These are phyloP conservation scores for Phymanthus crucifer DNA, from an alignment of 92 coral and sea anemone genomes.

Conservation along the genomic window DNA sequence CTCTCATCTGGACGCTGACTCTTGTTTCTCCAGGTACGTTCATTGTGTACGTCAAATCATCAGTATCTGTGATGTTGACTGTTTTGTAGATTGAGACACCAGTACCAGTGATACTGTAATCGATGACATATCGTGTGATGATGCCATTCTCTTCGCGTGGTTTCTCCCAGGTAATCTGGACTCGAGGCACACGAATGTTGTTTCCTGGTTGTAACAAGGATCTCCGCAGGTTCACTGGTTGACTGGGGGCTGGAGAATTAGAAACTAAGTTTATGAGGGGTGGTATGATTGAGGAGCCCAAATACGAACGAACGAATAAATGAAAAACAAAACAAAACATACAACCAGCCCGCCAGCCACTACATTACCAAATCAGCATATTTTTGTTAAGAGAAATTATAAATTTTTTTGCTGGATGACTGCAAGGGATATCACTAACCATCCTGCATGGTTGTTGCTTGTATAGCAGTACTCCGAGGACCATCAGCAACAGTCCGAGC, in stretches of 20 bases:
- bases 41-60: background rate
- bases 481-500: slow-evolving; percentile 10
- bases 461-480: slow-evolving; percentile 6
- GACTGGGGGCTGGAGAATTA: slow-evolving; percentile 10
- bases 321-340: no score
- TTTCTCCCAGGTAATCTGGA: slow-evolving; percentile 16
- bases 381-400: background rate
- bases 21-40: slow-evolving; percentile 2
- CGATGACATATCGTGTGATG: slow-evolving; percentile 3
- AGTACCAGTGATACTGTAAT: background rate
- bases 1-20: background rate
- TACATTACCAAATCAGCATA: no score
- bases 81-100: background rate
- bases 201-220: background rate
- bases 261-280: background rate
- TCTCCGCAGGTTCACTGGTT: background rate
- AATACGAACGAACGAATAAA: no score
- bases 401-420: background rate
- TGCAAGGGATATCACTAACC: background rate
- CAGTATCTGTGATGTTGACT: slow-evolving; percentile 7
- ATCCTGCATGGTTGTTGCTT: slow-evolving; percentile 13
- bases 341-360: no score
- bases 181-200: slow-evolving; percentile 15
- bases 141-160: slow-evolving; percentile 18
- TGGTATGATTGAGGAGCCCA: no score